phyloP scores from a whole-genome alignment of 2,113 vertebrate genomes.

The Lagopus muta region DNA sequence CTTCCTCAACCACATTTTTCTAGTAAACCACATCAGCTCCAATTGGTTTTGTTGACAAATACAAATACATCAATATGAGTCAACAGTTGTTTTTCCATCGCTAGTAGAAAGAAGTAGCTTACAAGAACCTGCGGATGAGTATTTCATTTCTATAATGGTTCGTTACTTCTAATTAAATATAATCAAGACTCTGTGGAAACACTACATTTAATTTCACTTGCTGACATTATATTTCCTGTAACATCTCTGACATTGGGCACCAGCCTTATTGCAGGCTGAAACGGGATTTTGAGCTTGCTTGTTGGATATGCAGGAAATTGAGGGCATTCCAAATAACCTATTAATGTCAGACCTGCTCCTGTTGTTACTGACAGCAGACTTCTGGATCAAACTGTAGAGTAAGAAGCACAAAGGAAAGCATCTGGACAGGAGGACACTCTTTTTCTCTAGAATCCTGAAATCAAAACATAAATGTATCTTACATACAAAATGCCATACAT shows the following conservation, averaged over 20 bases:
- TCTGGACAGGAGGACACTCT: not conserved
- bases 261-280: not conserved
- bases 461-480: not conserved
- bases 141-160: not conserved
- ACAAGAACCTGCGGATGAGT: not conserved
- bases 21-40: not conserved
- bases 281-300: not conserved
- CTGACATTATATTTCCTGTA: not conserved
- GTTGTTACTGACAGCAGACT: not conserved
- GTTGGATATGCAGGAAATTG: not conserved
- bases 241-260: not conserved
- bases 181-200: not conserved
- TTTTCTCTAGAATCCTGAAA: not conserved
- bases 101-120: not conserved
- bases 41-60: not conserved
- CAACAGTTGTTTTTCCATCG: not conserved
- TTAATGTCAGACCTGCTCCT: not conserved
- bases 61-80: not conserved
- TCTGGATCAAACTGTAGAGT: not conserved
- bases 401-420: not conserved
- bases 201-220: not conserved
- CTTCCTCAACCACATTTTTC: constrained; percentile 4
- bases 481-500: fast-evolving
- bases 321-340: not conserved
- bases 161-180: not conserved